A percentile compares a stretch with the other conserved stretches of the same genome.
Evolutionary conservation across 2,888 invertebrate genomes (phyloP).

Genomic region (Cyclophora punctaria): DNA sequence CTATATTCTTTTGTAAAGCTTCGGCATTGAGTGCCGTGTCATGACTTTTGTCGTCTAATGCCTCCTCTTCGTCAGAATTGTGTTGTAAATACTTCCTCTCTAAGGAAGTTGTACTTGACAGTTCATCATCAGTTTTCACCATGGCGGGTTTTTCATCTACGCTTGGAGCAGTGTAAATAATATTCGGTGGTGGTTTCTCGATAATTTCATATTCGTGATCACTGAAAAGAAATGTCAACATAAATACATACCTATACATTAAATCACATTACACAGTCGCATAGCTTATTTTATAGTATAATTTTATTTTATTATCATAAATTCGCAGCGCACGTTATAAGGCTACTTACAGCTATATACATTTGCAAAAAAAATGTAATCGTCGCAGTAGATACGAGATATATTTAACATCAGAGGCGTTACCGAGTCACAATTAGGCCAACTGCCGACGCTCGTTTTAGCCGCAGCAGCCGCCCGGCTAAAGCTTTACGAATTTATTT

Average conservation of each 20-base stretch:
- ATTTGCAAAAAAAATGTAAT: slow-evolving; percentile 41
- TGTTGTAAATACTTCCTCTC: slow-evolving; percentile 67
- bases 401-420: slow-evolving; percentile 61
- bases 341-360: slow-evolving; percentile 15
- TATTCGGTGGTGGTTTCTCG: slow-evolving; percentile 78
- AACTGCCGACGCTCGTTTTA: slow-evolving; percentile 69
- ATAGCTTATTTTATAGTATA: background rate
- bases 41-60: slow-evolving; percentile 47
- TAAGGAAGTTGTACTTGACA: slow-evolving; percentile 67
- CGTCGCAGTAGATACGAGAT: slow-evolving; percentile 49
- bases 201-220: slow-evolving; percentile 96
- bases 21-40: slow-evolving; percentile 59
- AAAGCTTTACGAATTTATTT: slow-evolving; percentile 47
- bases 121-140: slow-evolving; percentile 64
- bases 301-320: background rate
- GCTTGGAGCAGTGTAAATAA: slow-evolving; percentile 49
- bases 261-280: background rate
- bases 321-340: slow-evolving; percentile 27
- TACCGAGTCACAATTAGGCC: slow-evolving; percentile 70
- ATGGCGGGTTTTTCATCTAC: slow-evolving; percentile 50
- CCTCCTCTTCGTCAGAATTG: slow-evolving; percentile 67
- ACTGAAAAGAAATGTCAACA: slow-evolving; percentile 71
- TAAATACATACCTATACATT: too few relatives aligned
- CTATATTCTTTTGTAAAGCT: slow-evolving; percentile 77
- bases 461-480: slow-evolving; percentile 66